Conservation (phyloP, 1,140 invertebrate species). For the Ceratitis capitata region DNA sequence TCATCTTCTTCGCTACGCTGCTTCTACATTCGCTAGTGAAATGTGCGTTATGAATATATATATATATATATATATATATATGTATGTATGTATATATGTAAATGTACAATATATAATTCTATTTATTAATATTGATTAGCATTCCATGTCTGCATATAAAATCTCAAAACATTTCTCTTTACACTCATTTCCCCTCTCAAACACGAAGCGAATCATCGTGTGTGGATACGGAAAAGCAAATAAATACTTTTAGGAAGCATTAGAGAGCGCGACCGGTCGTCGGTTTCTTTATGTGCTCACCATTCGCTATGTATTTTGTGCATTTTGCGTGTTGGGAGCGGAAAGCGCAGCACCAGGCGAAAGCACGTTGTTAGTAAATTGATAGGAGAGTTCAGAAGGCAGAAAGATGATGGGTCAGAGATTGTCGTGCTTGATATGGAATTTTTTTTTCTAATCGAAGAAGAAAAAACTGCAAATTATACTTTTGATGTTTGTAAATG, state of each 20-base stretch:
- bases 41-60: no score
- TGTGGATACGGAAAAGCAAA: neutral
- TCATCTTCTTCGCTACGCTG: neutral
- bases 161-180: neutral
- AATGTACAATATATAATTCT: no score
- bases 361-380: neutral
- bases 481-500: neutral
- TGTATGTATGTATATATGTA: no score
- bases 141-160: neutral
- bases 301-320: neutral
- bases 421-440: neutral
- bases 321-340: neutral
- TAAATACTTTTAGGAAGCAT: neutral
- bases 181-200: neutral
- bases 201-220: neutral
- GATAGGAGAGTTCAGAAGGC: conserved; percentile 16
- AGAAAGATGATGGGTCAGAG: neutral
- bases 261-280: neutral
- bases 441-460: neutral
- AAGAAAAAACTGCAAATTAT: neutral
- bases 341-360: neutral
- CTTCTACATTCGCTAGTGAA: neutral
- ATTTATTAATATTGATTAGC: no score
- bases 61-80: no score
- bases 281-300: neutral